Base-by-base conservation (phyloP, 2,888 invertebrate genomes). In the Catocala fraxini region DNA sequence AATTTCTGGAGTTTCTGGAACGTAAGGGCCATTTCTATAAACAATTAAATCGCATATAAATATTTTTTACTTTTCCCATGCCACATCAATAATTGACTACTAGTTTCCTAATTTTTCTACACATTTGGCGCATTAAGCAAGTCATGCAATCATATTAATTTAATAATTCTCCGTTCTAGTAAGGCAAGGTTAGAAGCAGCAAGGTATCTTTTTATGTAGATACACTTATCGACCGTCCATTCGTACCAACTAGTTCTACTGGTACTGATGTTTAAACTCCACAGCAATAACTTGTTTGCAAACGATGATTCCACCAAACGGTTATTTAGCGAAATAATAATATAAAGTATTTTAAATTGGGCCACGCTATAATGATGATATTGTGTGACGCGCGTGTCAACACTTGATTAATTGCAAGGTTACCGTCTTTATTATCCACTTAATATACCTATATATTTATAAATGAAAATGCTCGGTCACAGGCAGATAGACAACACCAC, bases 381-480 rank as follows among this genome's bases (percentile, higher is more conserved):
- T 69, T 62, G 63, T 64, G 65, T 69, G 73, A 73, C 73, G 69
- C 70, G 68, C 62, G 69, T 78, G 85, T 86, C 87, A 85, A 82
- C 87, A 81, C 83, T 71, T 77, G 53, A 82, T 79, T 87, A 88
- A 83, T 82, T 78, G 69, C 87, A 85, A 88, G 86, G 87, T 81
- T 79, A 72, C 10, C 52, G 48, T 52, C 49, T 55, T 55, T 65
- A 65, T 71, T 75, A 64, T 51, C 39, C 59, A 71, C 25, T 64
- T 52, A 39, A 52, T 52, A 61, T 25, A 15, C 15, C 1, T 15
- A 25, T 39, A 11, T 15, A 56, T 54, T 47, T 55, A 25, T 47
- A 51, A 56, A 56, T 48, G 9, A 56, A 48, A 55, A 55, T 47
- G 47, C 35, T 47, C 39, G 11, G 15, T 10, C 47, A 47, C 15